These are phyloP conservation scores for Oxygymnocypris stewartii DNA, from an alignment of 2,113 vertebrate genomes.

Conservation along the genomic window DNA sequence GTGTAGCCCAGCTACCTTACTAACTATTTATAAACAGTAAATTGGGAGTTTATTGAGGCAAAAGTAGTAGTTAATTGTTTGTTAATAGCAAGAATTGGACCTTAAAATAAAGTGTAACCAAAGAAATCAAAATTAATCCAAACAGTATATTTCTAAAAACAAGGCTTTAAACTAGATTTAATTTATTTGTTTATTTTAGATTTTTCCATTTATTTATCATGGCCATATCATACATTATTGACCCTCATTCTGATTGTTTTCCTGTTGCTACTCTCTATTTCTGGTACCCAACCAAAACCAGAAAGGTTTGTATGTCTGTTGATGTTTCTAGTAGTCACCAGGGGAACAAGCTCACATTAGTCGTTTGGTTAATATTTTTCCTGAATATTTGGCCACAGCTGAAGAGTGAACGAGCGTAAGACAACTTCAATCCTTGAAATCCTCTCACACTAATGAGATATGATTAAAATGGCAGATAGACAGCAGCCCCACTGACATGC, in stretches of 20 bases:
- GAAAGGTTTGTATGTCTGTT: background rate
- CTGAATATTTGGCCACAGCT: conserved; percentile 25
- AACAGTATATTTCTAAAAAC: background rate
- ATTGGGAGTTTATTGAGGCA: too few relatives aligned
- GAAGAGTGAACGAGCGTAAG: conserved; percentile 56
- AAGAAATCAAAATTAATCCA: background rate
- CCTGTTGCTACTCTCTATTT: background rate
- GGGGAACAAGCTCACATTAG: conserved; percentile 42
- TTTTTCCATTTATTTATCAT: background rate
- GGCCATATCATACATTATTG: background rate
- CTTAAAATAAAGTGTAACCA: too few relatives aligned
- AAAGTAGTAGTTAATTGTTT: too few relatives aligned
- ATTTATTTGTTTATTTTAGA: background rate
- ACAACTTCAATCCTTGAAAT: conserved; percentile 72
- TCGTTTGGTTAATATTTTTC: conserved; percentile 72
- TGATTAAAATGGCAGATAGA: conserved; percentile 81
- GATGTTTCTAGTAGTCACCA: background rate
- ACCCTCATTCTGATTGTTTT: background rate
- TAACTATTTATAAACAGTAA: too few relatives aligned
- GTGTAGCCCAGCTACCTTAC: too few relatives aligned
- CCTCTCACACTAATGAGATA: conserved; percentile 87
- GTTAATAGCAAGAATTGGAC: too few relatives aligned
- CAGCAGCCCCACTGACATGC: conserved; percentile 60
- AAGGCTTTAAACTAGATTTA: background rate
- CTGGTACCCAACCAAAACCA: background rate